phyloP scores from a whole-genome alignment of 2,113 vertebrate species.

The Podilymbus podiceps region DNA sequence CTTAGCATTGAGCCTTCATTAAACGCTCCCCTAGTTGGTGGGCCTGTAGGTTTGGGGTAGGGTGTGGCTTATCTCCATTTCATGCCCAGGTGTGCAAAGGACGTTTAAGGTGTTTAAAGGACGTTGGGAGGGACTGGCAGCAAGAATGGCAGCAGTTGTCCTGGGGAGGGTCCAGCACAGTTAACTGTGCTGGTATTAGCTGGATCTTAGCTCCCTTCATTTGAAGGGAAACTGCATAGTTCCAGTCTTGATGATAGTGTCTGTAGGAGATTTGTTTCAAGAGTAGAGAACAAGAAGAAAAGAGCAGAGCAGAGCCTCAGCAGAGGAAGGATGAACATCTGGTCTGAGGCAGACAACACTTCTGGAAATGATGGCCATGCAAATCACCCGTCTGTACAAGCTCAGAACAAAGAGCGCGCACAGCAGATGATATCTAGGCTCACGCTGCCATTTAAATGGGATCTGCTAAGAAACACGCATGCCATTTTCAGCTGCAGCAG shows the following conservation, averaged over 20 bases:
- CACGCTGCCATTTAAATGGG: constrained; percentile 39
- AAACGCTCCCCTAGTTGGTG: neutral
- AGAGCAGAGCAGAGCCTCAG: constrained; percentile 17
- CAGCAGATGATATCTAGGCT: constrained; percentile 27
- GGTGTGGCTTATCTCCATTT: neutral
- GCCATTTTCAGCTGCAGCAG: constrained; percentile 12
- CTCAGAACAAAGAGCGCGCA: neutral
- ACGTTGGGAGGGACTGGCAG: neutral
- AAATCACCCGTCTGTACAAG: constrained; percentile 19
- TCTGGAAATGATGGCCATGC: constrained; percentile 44
- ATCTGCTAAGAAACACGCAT: constrained; percentile 30
- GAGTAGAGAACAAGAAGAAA: constrained; percentile 7
- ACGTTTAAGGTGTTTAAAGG: too few relatives aligned
- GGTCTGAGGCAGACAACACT: constrained; percentile 38
- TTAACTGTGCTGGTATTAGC: neutral
- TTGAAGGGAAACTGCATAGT: neutral
- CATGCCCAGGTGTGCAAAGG: neutral
- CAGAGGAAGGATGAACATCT: constrained; percentile 56
- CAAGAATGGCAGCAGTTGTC: neutral
- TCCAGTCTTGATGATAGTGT: neutral
- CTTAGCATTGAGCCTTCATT: neutral
- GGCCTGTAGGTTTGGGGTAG: neutral
- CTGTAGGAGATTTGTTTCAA: neutral
- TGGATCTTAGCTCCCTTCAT: neutral
- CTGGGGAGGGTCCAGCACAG: neutral